Evolutionary conservation across 2,113 vertebrate species (phyloP).

Genomic region (Struthio camelus): DNA sequence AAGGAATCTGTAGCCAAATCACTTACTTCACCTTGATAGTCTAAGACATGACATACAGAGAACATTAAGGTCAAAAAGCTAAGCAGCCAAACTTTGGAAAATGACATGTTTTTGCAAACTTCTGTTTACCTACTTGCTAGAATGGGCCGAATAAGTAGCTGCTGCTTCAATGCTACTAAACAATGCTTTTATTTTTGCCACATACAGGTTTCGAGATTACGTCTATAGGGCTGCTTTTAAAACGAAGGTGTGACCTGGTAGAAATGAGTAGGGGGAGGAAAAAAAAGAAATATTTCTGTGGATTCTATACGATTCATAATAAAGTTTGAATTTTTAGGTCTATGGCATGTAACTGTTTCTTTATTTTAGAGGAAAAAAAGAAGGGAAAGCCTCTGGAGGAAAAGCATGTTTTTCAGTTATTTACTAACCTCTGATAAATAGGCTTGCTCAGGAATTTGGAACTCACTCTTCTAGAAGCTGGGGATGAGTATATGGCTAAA

Average conservation of each 20-base stretch:
- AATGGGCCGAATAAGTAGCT: not conserved
- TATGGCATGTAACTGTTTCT: not conserved
- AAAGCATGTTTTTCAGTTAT: not conserved
- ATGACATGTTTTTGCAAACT: not conserved
- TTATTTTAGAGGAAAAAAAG: not conserved
- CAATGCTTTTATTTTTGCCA: not conserved
- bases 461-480: not conserved
- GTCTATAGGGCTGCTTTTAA: not conserved
- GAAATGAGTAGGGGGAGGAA: not conserved
- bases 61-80: not conserved
- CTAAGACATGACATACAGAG: not conserved
- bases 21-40: not conserved
- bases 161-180: not conserved
- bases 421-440: not conserved
- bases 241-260: not conserved
- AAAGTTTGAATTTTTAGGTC: not conserved
- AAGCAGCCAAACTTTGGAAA: not conserved
- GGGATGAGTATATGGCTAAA: not conserved
- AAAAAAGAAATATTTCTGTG: not conserved
- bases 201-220: not conserved
- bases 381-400: not conserved
- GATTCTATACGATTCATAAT: not conserved
- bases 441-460: not conserved
- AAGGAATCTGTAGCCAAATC: not conserved
- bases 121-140: not conserved